Base-by-base conservation (phyloP, 2,888 invertebrate species). In the Apamea anceps region DNA sequence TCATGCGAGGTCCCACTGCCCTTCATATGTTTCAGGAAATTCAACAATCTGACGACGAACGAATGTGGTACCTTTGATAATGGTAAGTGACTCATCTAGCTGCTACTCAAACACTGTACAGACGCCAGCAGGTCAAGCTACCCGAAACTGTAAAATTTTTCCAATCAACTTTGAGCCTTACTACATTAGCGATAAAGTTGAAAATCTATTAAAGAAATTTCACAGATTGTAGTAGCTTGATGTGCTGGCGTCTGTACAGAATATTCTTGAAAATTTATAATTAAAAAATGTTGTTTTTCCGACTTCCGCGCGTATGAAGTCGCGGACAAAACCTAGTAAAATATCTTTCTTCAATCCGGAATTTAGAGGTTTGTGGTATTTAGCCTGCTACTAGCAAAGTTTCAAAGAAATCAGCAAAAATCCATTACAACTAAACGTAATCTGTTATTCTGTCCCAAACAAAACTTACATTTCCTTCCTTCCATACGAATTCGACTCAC, bases 41-140 rank as follows among this genome's bases (percentile, higher is more conserved):
- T 12, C 2, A 28, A 66, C 21, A 75, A 42, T 57, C 37, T 32
- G 21, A 75, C 57, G 5, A n/a, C n/a, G 5, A 82, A 82, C 21
- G 83, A 66, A 66, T 82, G 79, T 28, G 79, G 82, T 18, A 82
- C 82, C 7, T 82, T 82, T 74, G 79, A 80, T 48, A 12, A 37
- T 18, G 63, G 79, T 80, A n/a, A 28, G 57, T 72, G 18, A 28
- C 42, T 25, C 25, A 25, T 15, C 15, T 42, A 73, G 6, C 21
- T 25, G 42, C 28, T 54, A 51, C 6, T 32, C 25, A 13, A 32
- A 4, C 2, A 48, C 10, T 32, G 0, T 25, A 25, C 12, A 18
- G 15, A 70, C n/a, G n/a, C n/a, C n/a, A n/a, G n/a, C n/a, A n/a
- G n/a, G n/a, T n/a, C n/a, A n/a, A n/a, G n/a, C n/a, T n/a, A n/a